Evolutionary conservation across 23 tunicate species (phyloP), one percentile per base, ranked within the genome.

Genomic region (Halocynthia aurantium): DNA sequence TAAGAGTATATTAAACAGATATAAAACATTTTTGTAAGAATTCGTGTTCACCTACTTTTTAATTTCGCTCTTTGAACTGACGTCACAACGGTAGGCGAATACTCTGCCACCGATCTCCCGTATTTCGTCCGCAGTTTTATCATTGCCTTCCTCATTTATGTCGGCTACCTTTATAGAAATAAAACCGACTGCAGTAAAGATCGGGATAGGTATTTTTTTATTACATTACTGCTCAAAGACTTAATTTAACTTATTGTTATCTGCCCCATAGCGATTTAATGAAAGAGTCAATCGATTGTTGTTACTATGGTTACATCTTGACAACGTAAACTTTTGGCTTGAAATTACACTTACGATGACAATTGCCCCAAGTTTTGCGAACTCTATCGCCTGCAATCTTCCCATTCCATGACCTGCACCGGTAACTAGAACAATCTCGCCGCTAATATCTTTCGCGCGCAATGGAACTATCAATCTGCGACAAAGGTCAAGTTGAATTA

Each of bases 391-490:
- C 10, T 58, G 70, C 11, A 73, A 51, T 7, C 64, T 81, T 11
- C 91, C 91, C 81, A 86, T 52, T 13, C 91, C 91, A 66, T 86
- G 91, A 6, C 84, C 91, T 8, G 91, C 91, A 5, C 91, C 91
- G 6, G 91, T 86, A 7, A 86, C 67, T 7, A 86, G 69, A 10
- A 49, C 91, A 8, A 86, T 75, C 57, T 86, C 91, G 19, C 85
- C 81, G 40, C 72, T 67, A 4, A 21, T 67, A 31, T 31, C 49
- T 19, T 67, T 67, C 12, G 72, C 49, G 12, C 22, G 20, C 49
- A 67, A 67, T 12, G 72, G 72, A 12, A 49, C 49, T 10, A 67
- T 21, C 12, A 31, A 67, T n/a, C 72, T 67, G 72, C 4, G 64
- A 60, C 64, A 60, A 31, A 4, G 44, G 44, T 1, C 1, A 31